Base-by-base conservation (phyloP, 2,797 vertebrate species). In the Pachyuromys duprasi region DNA sequence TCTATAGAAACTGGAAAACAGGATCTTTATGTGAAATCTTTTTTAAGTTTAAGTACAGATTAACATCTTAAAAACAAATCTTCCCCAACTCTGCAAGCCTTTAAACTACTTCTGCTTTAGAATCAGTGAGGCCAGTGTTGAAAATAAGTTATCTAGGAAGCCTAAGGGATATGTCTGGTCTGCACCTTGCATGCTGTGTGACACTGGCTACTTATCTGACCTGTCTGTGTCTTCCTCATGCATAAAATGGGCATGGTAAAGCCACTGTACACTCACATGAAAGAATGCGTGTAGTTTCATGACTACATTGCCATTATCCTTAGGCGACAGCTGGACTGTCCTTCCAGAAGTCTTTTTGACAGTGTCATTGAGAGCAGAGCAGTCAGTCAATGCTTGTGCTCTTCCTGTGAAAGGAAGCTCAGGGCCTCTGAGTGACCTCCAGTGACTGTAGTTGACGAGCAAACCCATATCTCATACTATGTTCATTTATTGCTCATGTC, bases 1-100 rank as follows among this genome's bases (percentile, higher is more conserved):
- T 70, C 65, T 87, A 91, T 22, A 90, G 70, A 91, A 93, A 90
- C 17, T 42, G 3, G 20, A 82, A 95, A 94, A 78, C 6, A 81
- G 20, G 36, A 70, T 63, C 92, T 95, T 86, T 76, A 76, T n/a
- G 22, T 87, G 13, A 94, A 67, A 72, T 67, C 63, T 5, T 86
- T 90, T 94, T 87, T 0, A 33, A 22, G 0, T 55, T 55, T 70
- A 95, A 83, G 0, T 49, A 89, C 31, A 72, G 26, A 57, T 55
- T 82, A 63, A 86, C 86, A 70, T 70, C 86, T 89, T 36, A 53
- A 95, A 94, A 89, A 91, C 31, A 62, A 84, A 36, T 14, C 22
- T 60, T 26, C 18, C 39, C 8, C 67, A 86, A 65, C 78, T 62
- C 39, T 39, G 22, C 6, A 94, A 28, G 36, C 2, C 69, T 93